Evolutionary conservation across 1,140 invertebrate species (phyloP), one percentile per base, ranked within the genome.

Genomic region (Trichonephila inaurata): DNA sequence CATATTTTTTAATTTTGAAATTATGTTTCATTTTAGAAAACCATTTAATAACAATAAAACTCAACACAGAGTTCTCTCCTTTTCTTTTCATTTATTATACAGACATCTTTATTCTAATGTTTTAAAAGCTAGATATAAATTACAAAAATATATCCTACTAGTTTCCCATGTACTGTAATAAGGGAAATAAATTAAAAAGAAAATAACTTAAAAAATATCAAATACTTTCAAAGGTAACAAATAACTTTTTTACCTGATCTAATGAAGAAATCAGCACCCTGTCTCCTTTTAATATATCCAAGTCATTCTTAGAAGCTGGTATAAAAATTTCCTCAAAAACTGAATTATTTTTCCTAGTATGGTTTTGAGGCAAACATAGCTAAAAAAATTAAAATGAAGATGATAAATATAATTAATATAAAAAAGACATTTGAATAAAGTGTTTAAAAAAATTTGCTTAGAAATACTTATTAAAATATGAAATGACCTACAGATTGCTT

Each of bases 321-420:
- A 99, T 98, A 40, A 96, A 96, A 4, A 99, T 97, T 96, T 99
- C 98, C 96, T 99, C 98, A 95, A 97, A 98, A 92, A 97, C 96
- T 94, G 97, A 97, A 72, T 96, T 97, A 95, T 96, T 95, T 69
- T 97, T 97, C 94, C 97, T 97, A 44, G 96, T 96, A 28, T 98
- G 97, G 94, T 97, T 97, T 94, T 98, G 97, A 0, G 98, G 98
- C 18, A 99, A 95, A 61, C 97, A 96, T 94, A 99, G 96, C 95
- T 96, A 83, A 81, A 94, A 94, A 81, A 95, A 62, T 24, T 81
- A 51, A 94, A 93, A 94, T 85, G 6, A 82, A 82, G 40, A 16
- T 19, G 66, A n/a, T n/a, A 24, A 10, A 7, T 51, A 51, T 10
- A 10, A 51, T 51, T 51, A 12, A 51, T 10, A 8, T 8, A 51